Percentiles rank a stretch among this genome's conserved stretches.
Evolutionary conservation across 2,888 invertebrate genomes (phyloP).

Genomic region (Scelioninae gen. 2): DNA sequence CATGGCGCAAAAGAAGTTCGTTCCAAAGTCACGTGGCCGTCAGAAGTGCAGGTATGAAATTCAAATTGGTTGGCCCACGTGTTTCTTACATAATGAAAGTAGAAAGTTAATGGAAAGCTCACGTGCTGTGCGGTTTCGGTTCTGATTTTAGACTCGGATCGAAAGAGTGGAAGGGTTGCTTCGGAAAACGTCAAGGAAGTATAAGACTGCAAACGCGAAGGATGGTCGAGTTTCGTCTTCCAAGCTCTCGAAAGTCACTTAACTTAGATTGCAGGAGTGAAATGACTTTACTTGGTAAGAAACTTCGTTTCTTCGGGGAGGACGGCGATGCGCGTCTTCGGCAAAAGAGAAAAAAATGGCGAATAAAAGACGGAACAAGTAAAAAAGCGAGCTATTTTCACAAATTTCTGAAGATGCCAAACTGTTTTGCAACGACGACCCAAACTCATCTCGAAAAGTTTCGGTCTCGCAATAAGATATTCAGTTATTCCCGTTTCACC

Average conservation of each 20-base stretch:
- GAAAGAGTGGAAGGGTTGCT: conserved; percentile 52
- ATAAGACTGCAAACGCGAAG: conserved; percentile 47
- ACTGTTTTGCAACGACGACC: conserved; percentile 48
- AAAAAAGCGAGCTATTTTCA: conserved; percentile 48
- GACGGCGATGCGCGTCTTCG: conserved; percentile 51
- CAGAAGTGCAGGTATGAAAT: conserved; percentile 9
- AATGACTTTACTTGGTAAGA: conserved; percentile 74
- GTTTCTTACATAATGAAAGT: conserved; percentile 36
- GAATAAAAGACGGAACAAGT: conserved; percentile 47
- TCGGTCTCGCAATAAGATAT: conserved; percentile 40
- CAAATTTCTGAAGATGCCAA: conserved; percentile 48
- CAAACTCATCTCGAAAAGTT: conserved; percentile 42
- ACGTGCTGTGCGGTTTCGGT: conserved; percentile 42
- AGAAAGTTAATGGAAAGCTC: conserved; percentile 45
- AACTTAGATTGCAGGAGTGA: conserved; percentile 75
- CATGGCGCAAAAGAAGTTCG: background rate
- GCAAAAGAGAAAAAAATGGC: conserved; percentile 52
- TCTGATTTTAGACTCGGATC: conserved; percentile 48
- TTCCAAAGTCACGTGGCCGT: background rate
- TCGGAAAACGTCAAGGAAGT: conserved; percentile 52
- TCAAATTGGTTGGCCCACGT: conserved; percentile 18
- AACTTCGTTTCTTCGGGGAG: conserved; percentile 67
- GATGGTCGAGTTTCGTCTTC: conserved; percentile 69
- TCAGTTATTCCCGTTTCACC: conserved; percentile 40
- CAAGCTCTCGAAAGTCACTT: conserved; percentile 75